Evolutionary conservation across 1,140 invertebrate species (phyloP), one percentile per base, ranked within the genome.

Genomic region (Cyphomyrmex costatus): DNA sequence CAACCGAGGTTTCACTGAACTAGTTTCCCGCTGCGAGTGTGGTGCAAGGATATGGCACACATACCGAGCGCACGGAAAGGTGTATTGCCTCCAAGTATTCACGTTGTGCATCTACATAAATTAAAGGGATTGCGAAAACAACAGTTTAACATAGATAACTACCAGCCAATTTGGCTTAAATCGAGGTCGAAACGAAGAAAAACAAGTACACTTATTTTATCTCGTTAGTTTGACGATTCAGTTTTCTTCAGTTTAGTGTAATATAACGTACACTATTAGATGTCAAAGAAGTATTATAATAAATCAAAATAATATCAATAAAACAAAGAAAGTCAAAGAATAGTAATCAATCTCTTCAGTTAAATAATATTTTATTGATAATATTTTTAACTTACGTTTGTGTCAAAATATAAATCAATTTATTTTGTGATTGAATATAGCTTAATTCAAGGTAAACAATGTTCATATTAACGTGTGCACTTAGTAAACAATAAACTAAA

Each of bases 1-100:
- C 88, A 70, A 84, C 74, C 85, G 90, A 91, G 90, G 88, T 89
- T 91, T 87, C 83, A 86, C 80, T 89, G 90, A 91, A 91, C 90
- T 91, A 91, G 90, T 91, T 91, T 88, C 56, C 79, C 86, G 53
- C 49, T 51, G 83, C 68, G 86, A 89, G 86, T 86, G 85, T 88
- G 83, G 84, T 86, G 89, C 90, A 91, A 91, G 90, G 90, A 91
- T 91, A 86, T 82, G 88, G 70, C 88, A 88, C 86, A 90, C 86
- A 87, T 90, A 85, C 85, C 74, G n/a, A 21, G 42, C 61, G 61
- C 70, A 53, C 74, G 42, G 68, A 63, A 56, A 88, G 53, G 56
- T 83, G 42, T 73, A 83, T 73, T 36, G 79, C 14, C 24, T 73
- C 24, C 53, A 19, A 60, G 56, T 83, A 12, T 42, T 8, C 79